Evolutionary conservation across 2,113 vertebrate species (phyloP).

Genomic region (Ornithorhynchus anatinus): DNA sequence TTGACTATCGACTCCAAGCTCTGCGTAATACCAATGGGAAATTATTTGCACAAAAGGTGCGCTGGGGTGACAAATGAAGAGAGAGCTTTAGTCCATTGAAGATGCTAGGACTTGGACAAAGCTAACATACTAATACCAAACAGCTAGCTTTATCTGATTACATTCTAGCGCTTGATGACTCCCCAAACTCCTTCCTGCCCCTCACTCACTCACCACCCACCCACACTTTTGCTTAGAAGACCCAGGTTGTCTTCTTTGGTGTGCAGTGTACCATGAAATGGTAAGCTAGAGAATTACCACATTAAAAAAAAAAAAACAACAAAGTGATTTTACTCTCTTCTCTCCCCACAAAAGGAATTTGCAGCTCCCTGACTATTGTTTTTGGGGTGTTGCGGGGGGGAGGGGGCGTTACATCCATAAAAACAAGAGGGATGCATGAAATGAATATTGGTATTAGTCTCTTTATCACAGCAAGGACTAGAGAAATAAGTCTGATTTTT

Average conservation of each 20-base stretch:
- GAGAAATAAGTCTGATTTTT: constrained; percentile 35
- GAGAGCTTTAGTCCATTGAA: constrained; percentile 77
- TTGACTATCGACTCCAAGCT: constrained; percentile 69
- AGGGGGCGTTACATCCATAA: too few relatives aligned
- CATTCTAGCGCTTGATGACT: constrained; percentile 71
- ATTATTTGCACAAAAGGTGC: constrained; percentile 92
- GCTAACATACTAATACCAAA: constrained; percentile 79
- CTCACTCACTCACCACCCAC: neutral
- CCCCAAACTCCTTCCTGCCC: constrained; percentile 38
- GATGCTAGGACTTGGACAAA: constrained; percentile 78
- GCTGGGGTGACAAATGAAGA: constrained; percentile 94
- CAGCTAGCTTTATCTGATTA: constrained; percentile 90
- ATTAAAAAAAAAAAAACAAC: constrained; percentile 48
- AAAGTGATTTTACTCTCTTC: constrained; percentile 60
- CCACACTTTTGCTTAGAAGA: constrained; percentile 58
- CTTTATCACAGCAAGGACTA: neutral
- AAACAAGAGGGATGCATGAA: neutral
- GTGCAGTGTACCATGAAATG: constrained; percentile 81
- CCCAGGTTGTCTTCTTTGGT: constrained; percentile 81
- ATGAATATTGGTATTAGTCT: too few relatives aligned
- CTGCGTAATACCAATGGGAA: constrained; percentile 81
- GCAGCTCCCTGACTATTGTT: neutral
- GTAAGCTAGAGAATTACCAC: constrained; percentile 75
- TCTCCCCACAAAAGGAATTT: constrained; percentile 54
- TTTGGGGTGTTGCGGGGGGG: neutral